Evolutionary conservation across 2,888 invertebrate genomes (phyloP).

Genomic region (Yponomeuta plumbellus): DNA sequence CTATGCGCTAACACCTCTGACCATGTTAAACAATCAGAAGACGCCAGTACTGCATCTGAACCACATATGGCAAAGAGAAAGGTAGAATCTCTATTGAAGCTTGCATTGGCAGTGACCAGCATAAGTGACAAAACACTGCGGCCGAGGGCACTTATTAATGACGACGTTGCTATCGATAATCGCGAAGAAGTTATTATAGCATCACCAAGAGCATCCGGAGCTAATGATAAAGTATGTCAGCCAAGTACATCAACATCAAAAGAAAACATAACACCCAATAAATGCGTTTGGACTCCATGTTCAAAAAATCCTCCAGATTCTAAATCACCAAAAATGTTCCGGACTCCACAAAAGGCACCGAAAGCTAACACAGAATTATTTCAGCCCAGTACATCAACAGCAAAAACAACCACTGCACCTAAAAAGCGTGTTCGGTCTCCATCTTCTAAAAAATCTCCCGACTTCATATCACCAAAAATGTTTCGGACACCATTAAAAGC

Average conservation of each 20-base stretch:
- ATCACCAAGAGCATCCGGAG: neutral
- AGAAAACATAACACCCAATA: neutral
- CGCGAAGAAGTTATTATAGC: neutral
- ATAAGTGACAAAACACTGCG: too few relatives aligned
- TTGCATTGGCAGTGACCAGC: too few relatives aligned
- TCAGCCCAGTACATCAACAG: neutral
- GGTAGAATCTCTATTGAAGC: neutral
- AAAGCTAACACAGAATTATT: neutral
- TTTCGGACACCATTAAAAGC: constrained; percentile 13
- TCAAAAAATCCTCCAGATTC: neutral
- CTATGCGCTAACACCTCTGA: neutral
- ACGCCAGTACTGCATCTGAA: neutral
- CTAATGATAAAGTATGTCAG: neutral
- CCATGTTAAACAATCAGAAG: neutral
- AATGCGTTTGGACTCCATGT: neutral
- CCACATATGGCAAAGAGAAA: neutral
- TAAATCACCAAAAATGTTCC: neutral
- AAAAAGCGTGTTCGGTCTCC: neutral
- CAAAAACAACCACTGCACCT: neutral
- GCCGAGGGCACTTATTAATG: too few relatives aligned
- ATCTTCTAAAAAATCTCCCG: neutral
- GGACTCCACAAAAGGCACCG: too few relatives aligned
- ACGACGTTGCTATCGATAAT: neutral
- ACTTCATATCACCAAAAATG: neutral
- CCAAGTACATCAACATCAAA: neutral